Evolutionary conservation across 2,797 vertebrate species (phyloP).

Genomic region (Sphaeramia orbicularis): DNA sequence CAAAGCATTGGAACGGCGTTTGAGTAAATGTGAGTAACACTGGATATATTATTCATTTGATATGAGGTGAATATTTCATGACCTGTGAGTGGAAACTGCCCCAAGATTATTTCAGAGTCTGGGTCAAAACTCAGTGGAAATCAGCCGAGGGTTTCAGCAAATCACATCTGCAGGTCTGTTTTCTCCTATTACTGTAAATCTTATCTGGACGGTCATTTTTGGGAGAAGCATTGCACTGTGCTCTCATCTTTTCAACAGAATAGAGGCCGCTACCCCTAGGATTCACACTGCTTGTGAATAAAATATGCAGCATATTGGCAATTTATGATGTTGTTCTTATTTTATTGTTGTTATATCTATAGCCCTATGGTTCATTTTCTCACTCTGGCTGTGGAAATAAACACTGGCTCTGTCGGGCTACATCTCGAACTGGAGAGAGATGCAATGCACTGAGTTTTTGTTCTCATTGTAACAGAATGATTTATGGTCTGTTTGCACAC

Average conservation of each 20-base stretch:
- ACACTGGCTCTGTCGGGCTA: conserved; percentile 4
- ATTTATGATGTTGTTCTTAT: conserved; percentile 48
- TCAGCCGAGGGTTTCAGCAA: conserved; percentile 44
- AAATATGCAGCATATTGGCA: conserved; percentile 41
- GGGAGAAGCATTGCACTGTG: not conserved
- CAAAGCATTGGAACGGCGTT: conserved; percentile 35
- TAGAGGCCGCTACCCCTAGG: not conserved
- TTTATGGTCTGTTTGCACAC: conserved; percentile 49
- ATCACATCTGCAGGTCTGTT: conserved; percentile 34
- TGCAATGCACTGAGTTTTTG: conserved; percentile 46
- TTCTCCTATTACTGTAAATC: conserved; percentile 42
- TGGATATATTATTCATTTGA: conserved; percentile 68
- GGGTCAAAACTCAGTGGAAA: conserved; percentile 72
- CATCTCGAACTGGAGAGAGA: conserved; percentile 15
- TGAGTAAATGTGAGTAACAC: conserved; percentile 58
- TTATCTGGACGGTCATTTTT: conserved; percentile 14
- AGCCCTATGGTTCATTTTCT: conserved; percentile 19
- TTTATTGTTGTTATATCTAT: conserved; percentile 16
- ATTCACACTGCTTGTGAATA: conserved; percentile 32
- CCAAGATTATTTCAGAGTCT: conserved; percentile 63
- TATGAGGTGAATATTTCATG: conserved; percentile 73
- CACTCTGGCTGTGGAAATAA: conserved; percentile 18
- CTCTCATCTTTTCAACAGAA: conserved; percentile 21
- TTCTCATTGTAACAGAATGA: conserved; percentile 39
- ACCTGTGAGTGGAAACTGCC: conserved; percentile 45